Conservation (phyloP, 2,797 vertebrate species). For the Leuciscus waleckii region DNA sequence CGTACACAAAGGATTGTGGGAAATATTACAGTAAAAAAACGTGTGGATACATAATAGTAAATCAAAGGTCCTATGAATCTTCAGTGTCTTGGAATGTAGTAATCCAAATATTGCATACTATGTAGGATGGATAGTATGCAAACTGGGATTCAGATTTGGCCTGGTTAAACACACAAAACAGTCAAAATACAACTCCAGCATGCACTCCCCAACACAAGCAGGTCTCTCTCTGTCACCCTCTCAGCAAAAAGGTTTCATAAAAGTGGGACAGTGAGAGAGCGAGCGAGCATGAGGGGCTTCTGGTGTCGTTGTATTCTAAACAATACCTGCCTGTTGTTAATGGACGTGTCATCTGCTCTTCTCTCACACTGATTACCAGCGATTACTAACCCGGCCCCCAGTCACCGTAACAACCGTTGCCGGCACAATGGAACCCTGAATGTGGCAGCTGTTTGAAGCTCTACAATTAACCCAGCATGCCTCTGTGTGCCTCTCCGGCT, state of each 20-base stretch:
- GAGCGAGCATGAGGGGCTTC: slow-evolving; percentile 21
- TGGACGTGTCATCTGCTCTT: slow-evolving; percentile 79
- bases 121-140: not conserved
- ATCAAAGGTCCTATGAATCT: not conserved
- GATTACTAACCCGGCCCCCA: slow-evolving; percentile 79
- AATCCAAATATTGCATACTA: not conserved
- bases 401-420: slow-evolving; percentile 82
- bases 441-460: slow-evolving; percentile 84
- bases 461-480: slow-evolving; percentile 85
- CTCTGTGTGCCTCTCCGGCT: slow-evolving; percentile 74
- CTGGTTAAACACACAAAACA: not conserved
- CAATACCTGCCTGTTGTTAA: slow-evolving; percentile 80
- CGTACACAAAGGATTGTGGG: not conserved
- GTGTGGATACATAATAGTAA: not conserved
- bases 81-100: not conserved
- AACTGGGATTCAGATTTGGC: not conserved
- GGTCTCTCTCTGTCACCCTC: not conserved
- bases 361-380: slow-evolving; percentile 81
- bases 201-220: not conserved
- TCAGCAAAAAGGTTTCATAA: slow-evolving; percentile 29
- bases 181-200: not conserved
- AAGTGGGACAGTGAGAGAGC: slow-evolving; percentile 14
- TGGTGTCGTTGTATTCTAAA: slow-evolving; percentile 63
- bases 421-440: slow-evolving; percentile 81
- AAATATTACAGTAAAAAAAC: not conserved